Conservation (phyloP, 2,797 vertebrate species). For the Coregonus suidteri region DNA sequence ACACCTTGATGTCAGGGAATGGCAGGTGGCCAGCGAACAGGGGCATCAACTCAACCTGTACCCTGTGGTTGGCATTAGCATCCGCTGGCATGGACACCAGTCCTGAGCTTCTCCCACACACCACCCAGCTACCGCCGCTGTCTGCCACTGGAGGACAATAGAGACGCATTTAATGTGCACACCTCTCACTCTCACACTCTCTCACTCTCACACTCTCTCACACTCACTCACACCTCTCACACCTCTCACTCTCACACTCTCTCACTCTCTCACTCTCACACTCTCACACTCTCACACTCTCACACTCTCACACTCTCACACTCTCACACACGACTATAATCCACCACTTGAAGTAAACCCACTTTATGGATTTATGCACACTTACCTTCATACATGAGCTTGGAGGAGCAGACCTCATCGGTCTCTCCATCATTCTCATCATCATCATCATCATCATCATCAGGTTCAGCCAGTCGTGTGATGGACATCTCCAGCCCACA, state of each 20-base stretch:
- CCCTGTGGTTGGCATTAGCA: slow-evolving; percentile 84
- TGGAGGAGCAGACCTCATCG: slow-evolving; percentile 83
- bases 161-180: background rate
- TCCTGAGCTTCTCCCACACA: slow-evolving; percentile 96
- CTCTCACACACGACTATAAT: background rate
- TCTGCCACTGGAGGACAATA: slow-evolving; percentile 83
- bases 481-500: slow-evolving; percentile 90
- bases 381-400: slow-evolving; percentile 95
- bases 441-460: slow-evolving; percentile 54
- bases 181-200: background rate
- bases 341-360: background rate
- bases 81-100: slow-evolving; percentile 89
- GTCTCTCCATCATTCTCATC: slow-evolving; percentile 83
- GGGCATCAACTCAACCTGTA: slow-evolving; percentile 96
- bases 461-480: slow-evolving; percentile 84
- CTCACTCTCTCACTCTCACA: too few relatives aligned
- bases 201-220: background rate
- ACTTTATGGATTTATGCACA: background rate
- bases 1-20: slow-evolving; percentile 90
- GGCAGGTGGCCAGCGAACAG: slow-evolving; percentile 93
- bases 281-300: background rate
- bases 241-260: background rate
- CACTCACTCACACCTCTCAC: background rate
- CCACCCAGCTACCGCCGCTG: slow-evolving; percentile 97
- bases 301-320: background rate